Base-by-base conservation (phyloP, 2,888 invertebrate species). In the Ophion ellenae region DNA sequence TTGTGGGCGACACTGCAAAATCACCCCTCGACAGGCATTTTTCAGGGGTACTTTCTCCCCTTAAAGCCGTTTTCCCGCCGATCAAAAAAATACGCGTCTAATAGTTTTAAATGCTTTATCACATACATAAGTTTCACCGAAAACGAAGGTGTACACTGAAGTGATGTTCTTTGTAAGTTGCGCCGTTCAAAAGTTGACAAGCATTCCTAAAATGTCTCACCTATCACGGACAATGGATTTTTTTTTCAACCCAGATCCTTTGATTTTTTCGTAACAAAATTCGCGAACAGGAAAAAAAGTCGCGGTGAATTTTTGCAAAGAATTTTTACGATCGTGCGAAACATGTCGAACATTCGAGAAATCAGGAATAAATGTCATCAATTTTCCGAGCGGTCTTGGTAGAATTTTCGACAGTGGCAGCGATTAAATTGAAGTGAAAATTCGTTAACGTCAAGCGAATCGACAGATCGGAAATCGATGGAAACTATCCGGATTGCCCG, bases 381-480 rank as follows among this genome's bases (percentile, higher is more conserved):
- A 66, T 66, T 66, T 74, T 59, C 32, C 32, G 28, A 40, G n/a
- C 53, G 53, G n/a, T 24, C 32, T 57, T 40, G 45, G 9, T 61
- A 75, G 53, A 64, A 59, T 83, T 71, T 79, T 79, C 63, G 70
- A 75, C 70, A 28, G 63, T 47, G 20, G 20, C 61, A 2, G 10
- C 79, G 75, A 83, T 82, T 79, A 59, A 66, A 79, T 75, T 53
- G 70, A 14, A 64, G 64, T 14, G 75, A 85, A 85, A 79, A 64
- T 70, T 74, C 85, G 83, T 75, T 85, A 83, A 79, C 79, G 84
- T 81, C 84, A 64, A 7, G 10, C n/a, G 57, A 59, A 78, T 74
- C 66, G 85, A 85, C 85, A 71, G 69, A 79, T 79, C 78, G 82
- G 64, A 81, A 78, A 85, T 78, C 74, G 85, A 74, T 75, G 81